These are phyloP conservation scores for Gastrophryne carolinensis DNA, from an alignment of 2,797 vertebrate species.

Conservation along the genomic window DNA sequence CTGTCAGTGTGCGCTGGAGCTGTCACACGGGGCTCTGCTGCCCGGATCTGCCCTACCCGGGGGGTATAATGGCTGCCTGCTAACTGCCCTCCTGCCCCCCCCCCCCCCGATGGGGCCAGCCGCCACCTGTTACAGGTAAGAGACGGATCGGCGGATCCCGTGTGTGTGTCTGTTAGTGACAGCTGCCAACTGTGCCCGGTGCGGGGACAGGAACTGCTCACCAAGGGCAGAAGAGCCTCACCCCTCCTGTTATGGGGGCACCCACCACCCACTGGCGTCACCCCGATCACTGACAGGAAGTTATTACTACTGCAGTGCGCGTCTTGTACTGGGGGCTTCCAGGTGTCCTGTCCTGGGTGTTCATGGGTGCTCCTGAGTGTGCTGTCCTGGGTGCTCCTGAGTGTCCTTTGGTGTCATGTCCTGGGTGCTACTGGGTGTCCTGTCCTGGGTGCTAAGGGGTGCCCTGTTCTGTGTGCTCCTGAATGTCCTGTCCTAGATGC, in stretches of 20 bases:
- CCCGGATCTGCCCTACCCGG: neutral
- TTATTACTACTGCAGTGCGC: neutral
- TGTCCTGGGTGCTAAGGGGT: too few species aligned
- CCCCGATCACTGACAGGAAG: neutral
- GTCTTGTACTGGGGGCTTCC: neutral
- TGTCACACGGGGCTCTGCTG: neutral
- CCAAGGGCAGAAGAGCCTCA: neutral
- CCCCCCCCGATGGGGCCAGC: neutral
- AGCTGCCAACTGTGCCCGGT: neutral
- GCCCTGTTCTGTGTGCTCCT: too few species aligned
- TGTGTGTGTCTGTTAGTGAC: too few species aligned
- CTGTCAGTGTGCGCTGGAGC: conserved; percentile 1
- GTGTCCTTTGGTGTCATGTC: too few species aligned
- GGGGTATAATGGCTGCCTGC: neutral
- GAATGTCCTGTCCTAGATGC: too few species aligned
- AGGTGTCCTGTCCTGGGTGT: neutral
- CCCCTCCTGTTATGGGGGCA: neutral
- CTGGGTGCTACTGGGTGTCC: too few species aligned
- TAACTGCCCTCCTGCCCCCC: neutral
- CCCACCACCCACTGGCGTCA: neutral
- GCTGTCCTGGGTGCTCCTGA: neutral
- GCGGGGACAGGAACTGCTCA: neutral
- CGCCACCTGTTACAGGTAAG: neutral
- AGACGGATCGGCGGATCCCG: too few species aligned
- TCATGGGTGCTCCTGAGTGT: neutral